phyloP scores from a whole-genome alignment of 2,113 vertebrate genomes.

The Spea bombifrons region DNA sequence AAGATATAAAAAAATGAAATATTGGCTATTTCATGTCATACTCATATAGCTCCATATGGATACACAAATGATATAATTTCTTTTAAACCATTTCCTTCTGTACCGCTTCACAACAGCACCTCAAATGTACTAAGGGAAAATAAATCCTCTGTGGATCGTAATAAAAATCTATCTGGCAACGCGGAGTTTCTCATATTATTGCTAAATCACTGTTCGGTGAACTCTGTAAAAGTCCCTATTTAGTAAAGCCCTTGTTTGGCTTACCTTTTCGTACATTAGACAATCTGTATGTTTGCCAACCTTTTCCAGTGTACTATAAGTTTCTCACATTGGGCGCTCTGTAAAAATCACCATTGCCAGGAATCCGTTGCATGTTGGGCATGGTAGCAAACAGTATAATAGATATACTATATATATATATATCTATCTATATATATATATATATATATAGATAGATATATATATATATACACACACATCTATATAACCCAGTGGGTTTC shows the following conservation, averaged over 20 bases:
- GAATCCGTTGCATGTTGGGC: background rate
- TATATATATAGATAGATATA: too few relatives aligned
- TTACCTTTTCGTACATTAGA: conserved; percentile 19
- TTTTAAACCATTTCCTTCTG: conserved; percentile 34
- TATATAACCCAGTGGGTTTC: too few relatives aligned
- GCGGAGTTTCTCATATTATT: conserved; percentile 12
- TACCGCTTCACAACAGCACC: conserved; percentile 41
- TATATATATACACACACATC: too few relatives aligned
- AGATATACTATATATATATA: background rate
- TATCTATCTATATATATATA: too few relatives aligned
- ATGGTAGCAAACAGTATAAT: background rate
- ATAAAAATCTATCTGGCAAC: conserved; percentile 43
- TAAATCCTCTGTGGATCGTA: conserved; percentile 37
- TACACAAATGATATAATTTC: conserved; percentile 35
- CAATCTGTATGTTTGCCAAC: conserved; percentile 22
- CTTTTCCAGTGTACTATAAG: conserved; percentile 22
- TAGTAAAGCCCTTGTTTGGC: conserved; percentile 39
- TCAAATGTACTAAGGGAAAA: conserved; percentile 21
- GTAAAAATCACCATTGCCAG: conserved; percentile 7
- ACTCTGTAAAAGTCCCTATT: conserved; percentile 37
- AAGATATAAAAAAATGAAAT: conserved; percentile 20
- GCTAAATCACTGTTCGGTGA: conserved; percentile 28
- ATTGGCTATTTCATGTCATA: conserved; percentile 29
- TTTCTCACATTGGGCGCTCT: conserved; percentile 15
- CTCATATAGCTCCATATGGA: conserved; percentile 31